phyloP scores from a whole-genome alignment of 2,797 vertebrate genomes.

The Manis pentadactyla region DNA sequence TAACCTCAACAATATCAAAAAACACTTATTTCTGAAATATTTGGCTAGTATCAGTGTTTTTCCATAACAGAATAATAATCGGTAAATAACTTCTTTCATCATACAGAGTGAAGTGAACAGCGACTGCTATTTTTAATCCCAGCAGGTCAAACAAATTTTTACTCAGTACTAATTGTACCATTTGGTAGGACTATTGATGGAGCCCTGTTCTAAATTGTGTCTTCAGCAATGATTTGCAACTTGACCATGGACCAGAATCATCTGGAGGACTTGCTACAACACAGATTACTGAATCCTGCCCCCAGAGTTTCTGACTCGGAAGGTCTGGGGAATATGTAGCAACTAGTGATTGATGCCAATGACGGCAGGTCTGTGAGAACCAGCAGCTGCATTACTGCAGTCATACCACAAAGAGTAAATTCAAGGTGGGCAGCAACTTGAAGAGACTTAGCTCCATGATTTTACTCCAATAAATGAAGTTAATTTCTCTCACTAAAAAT shows the following conservation, averaged over 20 bases:
- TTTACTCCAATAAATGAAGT: background rate
- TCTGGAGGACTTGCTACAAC: background rate
- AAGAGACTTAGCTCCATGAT: background rate
- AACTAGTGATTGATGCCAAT: background rate
- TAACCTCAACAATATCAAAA: conserved; percentile 52
- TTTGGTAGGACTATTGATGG: too few relatives aligned
- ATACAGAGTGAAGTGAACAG: background rate
- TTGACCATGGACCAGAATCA: background rate
- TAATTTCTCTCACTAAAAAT: background rate
- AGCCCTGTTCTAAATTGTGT: background rate
- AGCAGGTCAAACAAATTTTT: background rate
- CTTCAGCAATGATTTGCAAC: background rate
- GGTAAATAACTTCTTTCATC: background rate
- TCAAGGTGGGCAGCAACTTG: background rate
- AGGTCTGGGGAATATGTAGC: background rate
- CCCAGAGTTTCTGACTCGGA: background rate
- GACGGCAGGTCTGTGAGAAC: background rate
- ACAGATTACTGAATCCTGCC: background rate
- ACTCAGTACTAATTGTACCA: background rate
- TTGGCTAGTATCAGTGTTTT: background rate
- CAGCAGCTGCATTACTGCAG: accelerated
- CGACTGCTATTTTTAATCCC: background rate
- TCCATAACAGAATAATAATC: background rate
- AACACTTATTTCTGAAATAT: conserved; percentile 42
- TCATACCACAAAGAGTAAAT: background rate